These are phyloP conservation scores for Umimayanthus kanabou DNA, from an alignment of 92 coral and sea anemone species.

Conservation along the genomic window DNA sequence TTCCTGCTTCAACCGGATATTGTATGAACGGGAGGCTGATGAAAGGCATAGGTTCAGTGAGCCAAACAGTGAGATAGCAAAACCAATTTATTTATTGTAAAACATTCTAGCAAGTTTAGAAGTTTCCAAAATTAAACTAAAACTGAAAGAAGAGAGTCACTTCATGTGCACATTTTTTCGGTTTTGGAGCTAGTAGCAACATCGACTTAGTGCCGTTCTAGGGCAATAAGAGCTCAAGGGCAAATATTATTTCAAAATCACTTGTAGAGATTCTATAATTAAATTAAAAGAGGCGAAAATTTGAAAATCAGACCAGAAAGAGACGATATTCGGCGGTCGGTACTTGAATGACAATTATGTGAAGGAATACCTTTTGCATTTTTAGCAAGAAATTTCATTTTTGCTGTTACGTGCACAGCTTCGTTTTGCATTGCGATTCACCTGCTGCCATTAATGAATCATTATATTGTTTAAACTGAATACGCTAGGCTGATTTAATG, in stretches of 20 bases:
- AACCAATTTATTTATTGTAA: not conserved
- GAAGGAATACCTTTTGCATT: too few relatives aligned
- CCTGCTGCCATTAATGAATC: not conserved
- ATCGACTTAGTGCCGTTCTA: not conserved
- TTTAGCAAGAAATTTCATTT: not conserved
- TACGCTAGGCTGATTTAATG: not conserved
- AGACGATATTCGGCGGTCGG: not conserved
- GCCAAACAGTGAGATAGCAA: not conserved
- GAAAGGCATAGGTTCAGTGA: not conserved
- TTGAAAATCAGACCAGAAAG: not conserved
- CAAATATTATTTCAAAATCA: not conserved
- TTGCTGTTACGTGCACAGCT: constrained; percentile 1
- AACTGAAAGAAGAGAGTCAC: not conserved
- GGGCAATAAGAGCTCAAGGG: not conserved
- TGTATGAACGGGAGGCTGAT: not conserved
- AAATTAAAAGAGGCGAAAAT: not conserved
- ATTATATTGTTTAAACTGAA: not conserved
- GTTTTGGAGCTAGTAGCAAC: not conserved
- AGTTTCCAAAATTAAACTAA: not conserved
- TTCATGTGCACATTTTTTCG: not conserved
- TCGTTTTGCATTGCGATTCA: not conserved
- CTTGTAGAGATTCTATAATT: not conserved
- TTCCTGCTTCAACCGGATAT: constrained; percentile 25
- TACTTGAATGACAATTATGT: not conserved
- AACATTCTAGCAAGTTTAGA: constrained; percentile 6